A percentile compares a stretch with the other conserved stretches of the same genome.
Conservation (phyloP, 2,888 invertebrate species). For the Microctonus brassicae region DNA sequence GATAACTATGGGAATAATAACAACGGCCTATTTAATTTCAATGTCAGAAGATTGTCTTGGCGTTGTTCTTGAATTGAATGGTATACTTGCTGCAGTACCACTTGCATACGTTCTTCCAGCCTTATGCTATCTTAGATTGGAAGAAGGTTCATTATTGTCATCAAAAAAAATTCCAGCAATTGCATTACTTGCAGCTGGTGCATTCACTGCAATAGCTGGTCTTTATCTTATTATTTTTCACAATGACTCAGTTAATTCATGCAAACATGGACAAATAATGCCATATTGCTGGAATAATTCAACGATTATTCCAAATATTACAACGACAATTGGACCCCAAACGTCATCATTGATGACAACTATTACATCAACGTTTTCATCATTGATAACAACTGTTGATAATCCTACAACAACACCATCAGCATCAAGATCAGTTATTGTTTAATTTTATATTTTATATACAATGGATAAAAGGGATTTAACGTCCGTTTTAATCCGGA, state of each 20-base stretch:
- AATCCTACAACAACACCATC: neutral
- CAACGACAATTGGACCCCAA: slow-evolving; percentile 10
- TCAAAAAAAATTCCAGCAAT: slow-evolving; percentile 80
- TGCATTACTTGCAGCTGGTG: slow-evolving; percentile 78
- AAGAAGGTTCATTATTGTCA: slow-evolving; percentile 78
- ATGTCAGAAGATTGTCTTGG: slow-evolving; percentile 88
- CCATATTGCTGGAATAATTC: slow-evolving; percentile 71
- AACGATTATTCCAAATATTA: slow-evolving; percentile 29
- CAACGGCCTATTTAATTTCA: slow-evolving; percentile 79
- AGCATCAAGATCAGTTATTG: no score
- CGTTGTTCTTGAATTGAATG: slow-evolving; percentile 85
- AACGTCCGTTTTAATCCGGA: no score
- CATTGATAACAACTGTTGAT: slow-evolving; percentile 15
- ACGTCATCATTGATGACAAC: slow-evolving; percentile 17
- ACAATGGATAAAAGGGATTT: no score
- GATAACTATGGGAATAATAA: slow-evolving; percentile 78
- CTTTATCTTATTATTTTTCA: slow-evolving; percentile 73
- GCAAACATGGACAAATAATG: slow-evolving; percentile 77
- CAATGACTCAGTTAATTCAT: slow-evolving; percentile 70
- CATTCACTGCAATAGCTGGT: slow-evolving; percentile 75
- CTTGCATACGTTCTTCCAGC: slow-evolving; percentile 87
- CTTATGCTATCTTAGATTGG: slow-evolving; percentile 81
- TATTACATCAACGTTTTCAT: neutral
- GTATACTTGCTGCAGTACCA: slow-evolving; percentile 85
- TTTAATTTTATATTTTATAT: no score